Conservation (phyloP, 2,797 vertebrate species). For the Crocidura indochinensis region DNA sequence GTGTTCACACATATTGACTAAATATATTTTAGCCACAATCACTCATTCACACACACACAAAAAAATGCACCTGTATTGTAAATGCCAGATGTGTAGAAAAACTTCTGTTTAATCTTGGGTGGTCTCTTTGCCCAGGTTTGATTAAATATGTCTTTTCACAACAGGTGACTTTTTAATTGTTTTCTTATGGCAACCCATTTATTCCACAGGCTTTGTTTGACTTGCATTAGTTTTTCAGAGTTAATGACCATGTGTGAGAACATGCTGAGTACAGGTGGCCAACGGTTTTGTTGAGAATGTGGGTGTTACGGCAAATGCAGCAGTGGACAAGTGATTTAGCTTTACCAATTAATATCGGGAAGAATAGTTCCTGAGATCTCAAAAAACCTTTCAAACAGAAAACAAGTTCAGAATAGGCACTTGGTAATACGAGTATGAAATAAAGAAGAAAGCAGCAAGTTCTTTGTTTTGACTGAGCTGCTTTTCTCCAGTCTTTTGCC, state of each 20-base stretch:
- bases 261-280: constrained; percentile 90
- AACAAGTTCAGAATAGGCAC: constrained; percentile 75
- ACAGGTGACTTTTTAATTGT: constrained; percentile 91
- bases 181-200: constrained; percentile 89
- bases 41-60: constrained; percentile 76
- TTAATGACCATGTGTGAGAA: constrained; percentile 88
- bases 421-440: constrained; percentile 76
- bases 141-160: constrained; percentile 89
- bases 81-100: constrained; percentile 78
- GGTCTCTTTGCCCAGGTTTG: constrained; percentile 87
- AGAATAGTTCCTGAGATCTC: constrained; percentile 63
- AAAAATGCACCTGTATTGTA: constrained; percentile 85
- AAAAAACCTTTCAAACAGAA: constrained; percentile 76
- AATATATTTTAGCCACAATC: constrained; percentile 80
- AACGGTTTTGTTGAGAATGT: constrained; percentile 82
- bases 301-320: constrained; percentile 52
- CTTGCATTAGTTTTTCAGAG: constrained; percentile 86
- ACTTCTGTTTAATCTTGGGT: constrained; percentile 86
- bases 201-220: constrained; percentile 87
- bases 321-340: constrained; percentile 72
- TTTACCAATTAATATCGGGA: constrained; percentile 80
- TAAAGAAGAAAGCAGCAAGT: constrained; percentile 79
- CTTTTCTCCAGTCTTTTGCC: constrained; percentile 69
- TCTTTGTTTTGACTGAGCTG: constrained; percentile 70
- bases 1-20: constrained; percentile 48